A percentile compares a stretch with the other conserved stretches of the same genome.
Conservation (phyloP, 2,113 vertebrate genomes). For the Coreoperca whiteheadi region DNA sequence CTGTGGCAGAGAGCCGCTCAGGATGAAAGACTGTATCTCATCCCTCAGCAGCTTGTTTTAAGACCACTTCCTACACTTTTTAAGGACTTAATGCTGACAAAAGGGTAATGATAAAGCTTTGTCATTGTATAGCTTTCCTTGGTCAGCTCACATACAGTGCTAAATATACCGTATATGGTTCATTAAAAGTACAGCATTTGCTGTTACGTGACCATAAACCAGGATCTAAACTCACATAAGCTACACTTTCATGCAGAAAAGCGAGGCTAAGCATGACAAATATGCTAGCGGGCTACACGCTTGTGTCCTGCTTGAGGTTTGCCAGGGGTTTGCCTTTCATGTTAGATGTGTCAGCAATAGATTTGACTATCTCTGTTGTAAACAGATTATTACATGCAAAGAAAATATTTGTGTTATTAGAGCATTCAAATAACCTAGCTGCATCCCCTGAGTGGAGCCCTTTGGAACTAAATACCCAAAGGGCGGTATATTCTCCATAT, state of each 20-base stretch:
- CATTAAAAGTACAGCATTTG: constrained; percentile 31
- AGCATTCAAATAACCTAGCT: background rate
- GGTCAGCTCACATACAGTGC: constrained; percentile 4
- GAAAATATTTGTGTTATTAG: constrained; percentile 25
- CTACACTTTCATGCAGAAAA: constrained; percentile 23
- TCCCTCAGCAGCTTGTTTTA: constrained; percentile 45
- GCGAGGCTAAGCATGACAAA: constrained; percentile 26
- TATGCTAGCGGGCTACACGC: constrained; percentile 21
- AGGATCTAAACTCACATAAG: constrained; percentile 26
- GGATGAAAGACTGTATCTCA: constrained; percentile 65
- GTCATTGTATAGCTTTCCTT: constrained; percentile 4
- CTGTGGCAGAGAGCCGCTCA: constrained; percentile 64
- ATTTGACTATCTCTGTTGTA: constrained; percentile 41
- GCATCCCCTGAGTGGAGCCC: too few relatives aligned
- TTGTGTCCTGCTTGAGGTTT: constrained; percentile 26
- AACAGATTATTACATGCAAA: constrained; percentile 27
- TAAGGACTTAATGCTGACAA: constrained; percentile 6
- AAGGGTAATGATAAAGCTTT: constrained; percentile 17
- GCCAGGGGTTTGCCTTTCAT: constrained; percentile 45
- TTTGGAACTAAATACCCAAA: background rate
- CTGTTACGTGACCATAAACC: constrained; percentile 28
- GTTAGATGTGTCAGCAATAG: constrained; percentile 30
- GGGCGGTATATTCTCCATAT: background rate
- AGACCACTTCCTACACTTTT: constrained; percentile 1
- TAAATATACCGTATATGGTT: constrained; percentile 18